Evolutionary conservation across 2,797 vertebrate species (phyloP).

Genomic region (Antennarius maculatus): DNA sequence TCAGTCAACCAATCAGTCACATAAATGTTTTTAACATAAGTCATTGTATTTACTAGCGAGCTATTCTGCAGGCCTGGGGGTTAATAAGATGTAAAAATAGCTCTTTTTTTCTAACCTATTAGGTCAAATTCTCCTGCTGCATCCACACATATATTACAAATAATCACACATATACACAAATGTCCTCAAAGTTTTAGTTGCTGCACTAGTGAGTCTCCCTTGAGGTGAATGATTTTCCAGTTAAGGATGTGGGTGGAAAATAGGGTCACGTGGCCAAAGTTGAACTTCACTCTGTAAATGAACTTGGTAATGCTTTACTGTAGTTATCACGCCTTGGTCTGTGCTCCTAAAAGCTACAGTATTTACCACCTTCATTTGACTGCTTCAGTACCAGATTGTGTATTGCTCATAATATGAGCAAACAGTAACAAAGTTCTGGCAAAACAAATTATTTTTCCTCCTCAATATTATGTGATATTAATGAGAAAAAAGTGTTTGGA

Average conservation of each 20-base stretch:
- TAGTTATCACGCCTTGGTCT: constrained; percentile 42
- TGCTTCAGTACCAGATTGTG: constrained; percentile 14
- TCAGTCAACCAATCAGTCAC: background rate
- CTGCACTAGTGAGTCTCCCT: constrained; percentile 33
- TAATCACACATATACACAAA: constrained; percentile 25
- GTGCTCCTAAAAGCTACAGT: constrained; percentile 18
- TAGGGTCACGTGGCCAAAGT: constrained; percentile 33
- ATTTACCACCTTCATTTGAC: constrained; percentile 33
- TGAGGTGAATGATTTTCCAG: constrained; percentile 23
- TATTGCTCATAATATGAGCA: background rate
- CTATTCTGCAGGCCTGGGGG: constrained; percentile 8
- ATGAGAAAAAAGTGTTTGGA: constrained; percentile 6
- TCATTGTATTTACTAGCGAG: background rate
- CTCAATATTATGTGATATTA: constrained; percentile 8
- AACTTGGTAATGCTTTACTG: constrained; percentile 33
- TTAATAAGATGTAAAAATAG: constrained; percentile 28
- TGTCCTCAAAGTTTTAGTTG: constrained; percentile 20
- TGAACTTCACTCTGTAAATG: constrained; percentile 34
- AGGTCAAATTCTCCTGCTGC: constrained; percentile 19
- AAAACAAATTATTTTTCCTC: background rate
- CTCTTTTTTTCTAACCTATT: constrained; percentile 19
- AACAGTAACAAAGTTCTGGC: constrained; percentile 9
- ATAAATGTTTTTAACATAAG: background rate
- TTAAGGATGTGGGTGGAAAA: constrained; percentile 23
- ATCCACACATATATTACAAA: constrained; percentile 3